These are phyloP conservation scores for Astyanax mexicanus DNA, from an alignment of 2,797 vertebrate genomes.

Conservation along the genomic window DNA sequence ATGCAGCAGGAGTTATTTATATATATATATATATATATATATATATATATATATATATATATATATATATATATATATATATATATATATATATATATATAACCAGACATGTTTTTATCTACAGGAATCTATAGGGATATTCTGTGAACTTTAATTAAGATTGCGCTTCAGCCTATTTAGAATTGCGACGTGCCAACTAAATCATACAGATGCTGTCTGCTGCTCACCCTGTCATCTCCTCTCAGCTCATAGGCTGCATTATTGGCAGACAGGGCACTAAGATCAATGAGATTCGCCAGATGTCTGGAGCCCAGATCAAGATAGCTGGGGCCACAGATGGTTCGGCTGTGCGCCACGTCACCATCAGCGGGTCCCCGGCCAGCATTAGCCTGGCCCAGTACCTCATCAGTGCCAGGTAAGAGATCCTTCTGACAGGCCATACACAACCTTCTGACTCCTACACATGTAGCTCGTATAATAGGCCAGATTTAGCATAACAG, in stretches of 20 bases:
- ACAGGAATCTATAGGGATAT: not conserved
- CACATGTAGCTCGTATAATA: conserved; percentile 6
- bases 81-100: no score
- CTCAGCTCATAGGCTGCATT: conserved; percentile 95
- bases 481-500: conserved; percentile 9
- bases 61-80: no score
- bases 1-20: conserved; percentile 3
- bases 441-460: conserved; percentile 31
- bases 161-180: conserved; percentile 15
- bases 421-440: conserved; percentile 50
- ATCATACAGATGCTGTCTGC: conserved; percentile 48
- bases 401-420: conserved; percentile 97
- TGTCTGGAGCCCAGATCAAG: conserved; percentile 97
- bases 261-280: conserved; percentile 98
- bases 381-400: conserved; percentile 95
- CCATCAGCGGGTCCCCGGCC: conserved; percentile 91
- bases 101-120: not conserved
- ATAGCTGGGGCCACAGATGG: conserved; percentile 94
- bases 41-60: no score
- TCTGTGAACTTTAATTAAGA: not conserved
- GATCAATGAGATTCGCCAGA: conserved; percentile 98
- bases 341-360: conserved; percentile 91
- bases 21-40: no score
- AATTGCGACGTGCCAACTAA: conserved; percentile 8
- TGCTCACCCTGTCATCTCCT: conserved; percentile 49